Base-by-base conservation (phyloP, 2,888 invertebrate species). In the Ommatoiulus sabulosus region DNA sequence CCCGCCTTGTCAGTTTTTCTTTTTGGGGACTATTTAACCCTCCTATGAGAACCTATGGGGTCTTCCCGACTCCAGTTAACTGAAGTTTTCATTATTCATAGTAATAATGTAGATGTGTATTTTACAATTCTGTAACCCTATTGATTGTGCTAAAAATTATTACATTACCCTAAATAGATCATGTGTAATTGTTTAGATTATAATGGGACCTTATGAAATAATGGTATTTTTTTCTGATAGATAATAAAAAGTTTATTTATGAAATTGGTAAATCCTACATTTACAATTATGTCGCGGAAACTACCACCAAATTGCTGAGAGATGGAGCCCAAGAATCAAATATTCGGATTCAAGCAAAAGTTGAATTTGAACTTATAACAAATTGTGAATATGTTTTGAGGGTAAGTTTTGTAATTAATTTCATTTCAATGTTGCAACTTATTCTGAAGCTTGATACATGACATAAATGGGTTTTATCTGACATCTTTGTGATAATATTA, bases 221-320 rank as follows among this genome's bases (percentile, higher is more conserved):
- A 17, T 52, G 52, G 4, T 17, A 52, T 15, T 15, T 52, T 72
- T 88, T 88, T 88, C 44, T 46, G 44, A 10, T n/a, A 87, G 88
- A 52, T 20, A 88, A 24, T 43, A 89, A 86, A 72, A 91, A 91
- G 88, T 91, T 91, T 90, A 90, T 91, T 72, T 91, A 91, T 90
- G 90, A 90, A 80, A 87, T 89, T 20, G 91, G 91, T 12, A 90
- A 89, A 86, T 89, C 90, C 57, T 91, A 91, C 89, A 88, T 89
- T 44, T 91, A 91, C 89, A 87, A 90, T 24, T 91, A 91, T 87
- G 90, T 89, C 44, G 90, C 91, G 17, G 91, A 91, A 88, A 90
- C 90, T 80, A 90, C 90, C 24, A 90, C 91, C 44, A 90, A 89
- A 43, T 90, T 91, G 35, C 90, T 90, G 43, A 90, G 90, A 84